Evolutionary conservation across 2,888 invertebrate species (phyloP), one percentile per base, ranked within the genome.

Genomic region (Agonopterix subpropinquella): DNA sequence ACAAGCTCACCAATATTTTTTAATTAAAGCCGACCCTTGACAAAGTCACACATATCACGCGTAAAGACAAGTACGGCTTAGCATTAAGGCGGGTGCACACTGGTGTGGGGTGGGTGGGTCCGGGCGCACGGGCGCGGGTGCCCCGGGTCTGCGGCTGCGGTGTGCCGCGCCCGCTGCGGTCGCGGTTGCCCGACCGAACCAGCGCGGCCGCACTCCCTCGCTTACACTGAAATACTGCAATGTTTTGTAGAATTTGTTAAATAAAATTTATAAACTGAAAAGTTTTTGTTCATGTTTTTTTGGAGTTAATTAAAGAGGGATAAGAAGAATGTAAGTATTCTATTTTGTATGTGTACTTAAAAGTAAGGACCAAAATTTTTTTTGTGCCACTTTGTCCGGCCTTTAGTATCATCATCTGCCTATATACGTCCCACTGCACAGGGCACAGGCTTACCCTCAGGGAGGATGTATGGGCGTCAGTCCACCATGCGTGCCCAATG

Each of bases 41-140:
- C 41, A 43, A 51, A 45, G 49, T 42, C 51, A 44, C 56, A 59
- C 60, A 39, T n/a, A 39, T 39, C 61, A 65, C 53, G 58, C 57
- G 61, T 62, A 62, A 64, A 61, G 67, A 65, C 66, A 68, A 61
- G 75, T 73, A 67, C 66, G 62, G 69, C 61, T 70, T 66, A 70
- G 56, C 59, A 59, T 55, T 56, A 64, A 63, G 65, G 66, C 49
- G 52, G 56, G 50, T 51, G 43, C 43, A 36, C 39, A 47, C 35
- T 35, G 41, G 28, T 28, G 28, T 28, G 28, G 28, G 28, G 28
- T 28, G 28, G 28, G 28, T 28, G 28, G 53, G 53, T 52, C 51
- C 53, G 50, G 54, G 56, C 55, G 50, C 11, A 51, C 61, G 60
- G 56, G 57, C 60, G 53, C 54, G 67, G 62, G 59, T 45, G 53